Conservation (phyloP, 2,797 vertebrate genomes). For the Coranthus polyacanthus region DNA sequence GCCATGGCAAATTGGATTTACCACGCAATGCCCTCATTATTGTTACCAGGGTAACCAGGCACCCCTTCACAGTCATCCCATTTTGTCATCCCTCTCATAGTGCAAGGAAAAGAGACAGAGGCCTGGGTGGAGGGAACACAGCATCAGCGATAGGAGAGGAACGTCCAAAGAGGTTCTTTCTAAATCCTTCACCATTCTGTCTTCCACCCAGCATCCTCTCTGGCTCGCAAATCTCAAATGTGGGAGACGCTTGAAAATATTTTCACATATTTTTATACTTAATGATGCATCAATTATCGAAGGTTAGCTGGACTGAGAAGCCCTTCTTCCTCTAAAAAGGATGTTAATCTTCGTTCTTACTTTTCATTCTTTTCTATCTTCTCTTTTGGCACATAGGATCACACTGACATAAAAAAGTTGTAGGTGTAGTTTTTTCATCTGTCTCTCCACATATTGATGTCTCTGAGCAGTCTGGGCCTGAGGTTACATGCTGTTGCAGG, state of each 20-base stretch:
- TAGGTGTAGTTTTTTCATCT: constrained; percentile 4
- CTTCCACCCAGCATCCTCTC: not conserved
- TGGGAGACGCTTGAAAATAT: not conserved
- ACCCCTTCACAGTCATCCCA: constrained; percentile 70
- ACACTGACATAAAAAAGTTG: constrained; percentile 22
- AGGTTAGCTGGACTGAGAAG: constrained; percentile 2
- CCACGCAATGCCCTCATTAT: constrained; percentile 77
- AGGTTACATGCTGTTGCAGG: constrained; percentile 17
- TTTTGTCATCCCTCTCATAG: constrained; percentile 65
- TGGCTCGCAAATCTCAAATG: not conserved
- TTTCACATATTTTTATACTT: not conserved
- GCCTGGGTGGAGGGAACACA: constrained; percentile 42
- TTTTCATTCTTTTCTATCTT: constrained; percentile 2
- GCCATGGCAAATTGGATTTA: constrained; percentile 74
- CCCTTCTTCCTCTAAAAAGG: constrained; percentile 7
- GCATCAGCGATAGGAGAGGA: constrained; percentile 9
- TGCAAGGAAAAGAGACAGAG: constrained; percentile 24
- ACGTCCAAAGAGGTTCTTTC: constrained; percentile 3
- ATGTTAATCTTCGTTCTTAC: constrained; percentile 11
- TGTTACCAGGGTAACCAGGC: constrained; percentile 81
- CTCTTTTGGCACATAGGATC: constrained; percentile 24
- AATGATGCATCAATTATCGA: constrained; percentile 11
- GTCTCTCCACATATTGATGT: constrained; percentile 11
- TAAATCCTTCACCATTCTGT: not conserved
- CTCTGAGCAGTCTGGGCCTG: not conserved